Percentiles rank a stretch among this genome's conserved stretches.
These are phyloP conservation scores for Drosophila kohkoa DNA, from an alignment of 1,140 invertebrate species.

Conservation along the genomic window DNA sequence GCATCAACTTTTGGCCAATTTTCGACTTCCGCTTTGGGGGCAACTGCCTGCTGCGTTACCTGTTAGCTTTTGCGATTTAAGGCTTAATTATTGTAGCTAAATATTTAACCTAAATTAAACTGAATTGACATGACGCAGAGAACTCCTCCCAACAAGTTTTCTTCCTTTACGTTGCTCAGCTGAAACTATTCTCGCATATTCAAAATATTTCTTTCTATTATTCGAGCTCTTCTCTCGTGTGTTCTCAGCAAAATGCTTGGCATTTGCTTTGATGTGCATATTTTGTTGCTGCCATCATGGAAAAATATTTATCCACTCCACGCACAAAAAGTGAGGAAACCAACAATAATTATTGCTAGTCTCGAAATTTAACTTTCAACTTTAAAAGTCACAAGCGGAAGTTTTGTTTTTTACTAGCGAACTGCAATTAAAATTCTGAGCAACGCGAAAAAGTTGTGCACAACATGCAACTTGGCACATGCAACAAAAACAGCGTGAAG, in stretches of 20 bases:
- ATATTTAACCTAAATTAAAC: conserved; percentile 21
- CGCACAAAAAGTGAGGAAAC: background rate
- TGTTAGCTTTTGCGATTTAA: conserved; percentile 26
- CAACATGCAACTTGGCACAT: conserved; percentile 11
- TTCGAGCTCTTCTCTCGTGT: background rate
- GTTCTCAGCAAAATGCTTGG: background rate
- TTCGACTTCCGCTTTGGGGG: conserved; percentile 15
- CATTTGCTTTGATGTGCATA: background rate
- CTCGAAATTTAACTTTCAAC: background rate
- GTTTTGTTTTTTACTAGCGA: background rate
- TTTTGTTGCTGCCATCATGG: background rate
- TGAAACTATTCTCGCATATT: background rate
- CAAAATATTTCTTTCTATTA: background rate
- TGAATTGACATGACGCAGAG: background rate
- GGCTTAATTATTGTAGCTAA: conserved; percentile 24
- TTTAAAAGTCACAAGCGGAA: background rate
- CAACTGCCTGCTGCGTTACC: conserved; percentile 2
- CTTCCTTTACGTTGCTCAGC: background rate
- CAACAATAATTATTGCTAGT: background rate
- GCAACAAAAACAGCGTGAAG: background rate
- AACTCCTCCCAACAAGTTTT: background rate
- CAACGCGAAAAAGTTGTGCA: conserved; percentile 7
- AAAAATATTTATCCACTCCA: background rate
- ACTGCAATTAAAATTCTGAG: conserved; percentile 18
- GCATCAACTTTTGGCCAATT: background rate